Conservation (phyloP, 30 jellyfish, hydroid and myxozoan species). For the Catostylus mosaicus region DNA sequence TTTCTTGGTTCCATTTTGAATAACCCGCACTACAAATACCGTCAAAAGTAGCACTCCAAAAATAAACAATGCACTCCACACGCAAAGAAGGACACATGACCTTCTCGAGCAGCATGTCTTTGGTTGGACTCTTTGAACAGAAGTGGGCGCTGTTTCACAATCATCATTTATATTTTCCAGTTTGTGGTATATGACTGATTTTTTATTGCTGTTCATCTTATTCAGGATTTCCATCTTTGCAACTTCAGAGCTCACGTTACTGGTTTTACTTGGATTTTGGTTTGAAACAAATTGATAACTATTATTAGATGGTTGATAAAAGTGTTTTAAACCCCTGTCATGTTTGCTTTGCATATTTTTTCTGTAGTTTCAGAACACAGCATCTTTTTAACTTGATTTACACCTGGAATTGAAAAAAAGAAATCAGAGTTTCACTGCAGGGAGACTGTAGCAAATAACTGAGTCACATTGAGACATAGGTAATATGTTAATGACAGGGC, state of each 20-base stretch:
- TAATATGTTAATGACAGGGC: too few relatives aligned
- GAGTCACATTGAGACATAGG: too few relatives aligned
- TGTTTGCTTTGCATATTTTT: constrained; percentile 65
- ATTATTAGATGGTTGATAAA: constrained; percentile 74
- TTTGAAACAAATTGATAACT: neutral
- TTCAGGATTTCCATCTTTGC: constrained; percentile 2
- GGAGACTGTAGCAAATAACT: too few relatives aligned
- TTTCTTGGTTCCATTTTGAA: neutral
- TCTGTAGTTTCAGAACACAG: neutral
- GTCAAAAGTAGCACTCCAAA: constrained; percentile 41
- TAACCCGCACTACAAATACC: constrained; percentile 12
- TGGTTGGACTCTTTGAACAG: constrained; percentile 31
- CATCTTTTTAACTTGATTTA: neutral
- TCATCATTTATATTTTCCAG: constrained; percentile 27
- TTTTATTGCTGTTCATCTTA: neutral
- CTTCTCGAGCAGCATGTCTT: constrained; percentile 41
- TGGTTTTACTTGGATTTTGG: neutral
- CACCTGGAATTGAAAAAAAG: neutral
- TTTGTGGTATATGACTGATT: constrained; percentile 10
- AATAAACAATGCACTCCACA: constrained; percentile 39
- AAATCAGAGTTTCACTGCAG: too few relatives aligned
- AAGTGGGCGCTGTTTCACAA: neutral
- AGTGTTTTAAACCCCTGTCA: constrained; percentile 70
- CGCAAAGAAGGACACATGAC: constrained; percentile 14
- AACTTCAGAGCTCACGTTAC: neutral